These are phyloP conservation scores for Syndactyla subalaris DNA, from an alignment of 2,797 vertebrate species.

Conservation along the genomic window DNA sequence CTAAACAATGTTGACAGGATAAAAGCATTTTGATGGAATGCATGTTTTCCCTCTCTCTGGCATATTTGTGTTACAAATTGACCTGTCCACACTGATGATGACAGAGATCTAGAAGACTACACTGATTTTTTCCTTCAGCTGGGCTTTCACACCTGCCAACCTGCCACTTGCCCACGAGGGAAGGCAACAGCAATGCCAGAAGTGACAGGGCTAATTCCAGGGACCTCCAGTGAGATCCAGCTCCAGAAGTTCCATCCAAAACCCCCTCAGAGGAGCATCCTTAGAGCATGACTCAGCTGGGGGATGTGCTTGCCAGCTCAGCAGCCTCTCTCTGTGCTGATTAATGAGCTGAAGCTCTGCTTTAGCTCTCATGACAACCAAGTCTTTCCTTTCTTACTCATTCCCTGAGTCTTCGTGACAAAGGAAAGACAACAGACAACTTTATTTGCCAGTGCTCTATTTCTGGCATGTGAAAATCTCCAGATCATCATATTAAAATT, in stretches of 20 bases:
- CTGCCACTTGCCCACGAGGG: neutral
- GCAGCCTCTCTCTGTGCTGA: neutral
- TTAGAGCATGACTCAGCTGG: neutral
- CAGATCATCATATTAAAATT: neutral
- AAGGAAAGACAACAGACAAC: neutral
- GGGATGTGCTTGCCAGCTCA: neutral
- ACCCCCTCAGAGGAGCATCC: neutral
- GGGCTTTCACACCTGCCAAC: conserved; percentile 28
- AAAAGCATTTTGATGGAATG: neutral
- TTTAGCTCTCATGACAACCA: neutral
- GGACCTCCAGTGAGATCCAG: conserved; percentile 11
- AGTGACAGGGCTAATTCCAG: conserved; percentile 22
- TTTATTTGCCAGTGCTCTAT: neutral
- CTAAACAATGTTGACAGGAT: neutral
- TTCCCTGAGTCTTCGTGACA: neutral
- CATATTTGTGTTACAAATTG: conserved; percentile 40
- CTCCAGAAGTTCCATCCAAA: conserved; percentile 36
- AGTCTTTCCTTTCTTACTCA: neutral
- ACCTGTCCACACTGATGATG: conserved; percentile 38
- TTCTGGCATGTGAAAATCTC: neutral
- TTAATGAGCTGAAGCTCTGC: neutral
- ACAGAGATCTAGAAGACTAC: neutral
- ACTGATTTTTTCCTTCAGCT: neutral
- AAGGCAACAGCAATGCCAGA: conserved; percentile 26
- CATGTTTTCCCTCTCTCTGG: conserved; percentile 8